These are phyloP conservation scores for Dasypolia templi DNA, from an alignment of 2,888 invertebrate genomes.

Conservation along the genomic window DNA sequence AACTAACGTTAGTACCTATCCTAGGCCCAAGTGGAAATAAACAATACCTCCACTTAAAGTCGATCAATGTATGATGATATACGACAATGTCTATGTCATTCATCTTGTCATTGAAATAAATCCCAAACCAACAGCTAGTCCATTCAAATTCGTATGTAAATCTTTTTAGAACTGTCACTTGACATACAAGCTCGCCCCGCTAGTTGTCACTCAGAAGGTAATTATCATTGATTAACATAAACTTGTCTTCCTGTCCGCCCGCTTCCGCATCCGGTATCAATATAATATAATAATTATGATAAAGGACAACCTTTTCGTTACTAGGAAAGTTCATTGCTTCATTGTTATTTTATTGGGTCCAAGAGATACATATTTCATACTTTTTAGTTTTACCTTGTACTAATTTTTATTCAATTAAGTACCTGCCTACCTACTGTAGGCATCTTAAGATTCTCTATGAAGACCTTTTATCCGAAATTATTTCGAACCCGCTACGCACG, in stretches of 20 bases:
- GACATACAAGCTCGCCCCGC: slow-evolving; percentile 47
- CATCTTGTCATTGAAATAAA: slow-evolving; percentile 28
- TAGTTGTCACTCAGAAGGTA: slow-evolving; percentile 58
- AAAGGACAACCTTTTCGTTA: slow-evolving; percentile 63
- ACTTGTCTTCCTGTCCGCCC: slow-evolving; percentile 68
- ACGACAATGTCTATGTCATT: slow-evolving; percentile 2
- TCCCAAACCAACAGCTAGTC: slow-evolving; percentile 41
- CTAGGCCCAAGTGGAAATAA: not conserved
- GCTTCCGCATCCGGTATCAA: slow-evolving; percentile 73
- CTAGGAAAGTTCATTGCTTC: slow-evolving; percentile 59
- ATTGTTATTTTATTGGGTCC: not conserved
- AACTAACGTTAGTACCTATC: not conserved
- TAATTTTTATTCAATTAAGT: not conserved
- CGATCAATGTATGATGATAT: not conserved
- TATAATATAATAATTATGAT: slow-evolving; percentile 63
- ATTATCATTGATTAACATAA: slow-evolving; percentile 65
- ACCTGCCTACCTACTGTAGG: not conserved
- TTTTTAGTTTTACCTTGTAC: not conserved
- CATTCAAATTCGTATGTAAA: slow-evolving; percentile 59
- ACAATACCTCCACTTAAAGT: not conserved
- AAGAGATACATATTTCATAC: not conserved
- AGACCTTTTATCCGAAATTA: not conserved
- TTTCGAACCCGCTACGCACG: not conserved
- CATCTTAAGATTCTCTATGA: not conserved
- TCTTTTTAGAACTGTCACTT: slow-evolving; percentile 48